Percentiles rank a stretch among this genome's conserved stretches.
These are phyloP conservation scores for Lepidocolaptes lacrymiger DNA, from an alignment of 2,797 vertebrate species.

Conservation along the genomic window DNA sequence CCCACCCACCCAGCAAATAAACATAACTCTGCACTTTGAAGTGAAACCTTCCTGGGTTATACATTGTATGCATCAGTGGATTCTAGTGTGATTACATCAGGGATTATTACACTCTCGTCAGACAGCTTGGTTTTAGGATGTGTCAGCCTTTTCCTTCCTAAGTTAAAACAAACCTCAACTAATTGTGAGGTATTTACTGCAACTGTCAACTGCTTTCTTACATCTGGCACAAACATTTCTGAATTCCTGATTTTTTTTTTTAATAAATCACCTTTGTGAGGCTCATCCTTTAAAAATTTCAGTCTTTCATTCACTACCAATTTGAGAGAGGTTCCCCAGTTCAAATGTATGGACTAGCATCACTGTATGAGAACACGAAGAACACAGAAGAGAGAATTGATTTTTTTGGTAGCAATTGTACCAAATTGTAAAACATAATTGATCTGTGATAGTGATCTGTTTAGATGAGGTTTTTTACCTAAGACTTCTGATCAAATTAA, in stretches of 20 bases:
- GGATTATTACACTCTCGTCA: not conserved
- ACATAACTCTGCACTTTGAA: not conserved
- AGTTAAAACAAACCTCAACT: not conserved
- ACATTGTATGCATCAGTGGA: not conserved
- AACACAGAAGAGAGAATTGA: not conserved
- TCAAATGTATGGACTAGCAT: not conserved
- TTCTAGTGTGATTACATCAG: not conserved
- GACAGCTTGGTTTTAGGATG: not conserved
- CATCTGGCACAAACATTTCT: not conserved
- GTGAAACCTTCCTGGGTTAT: not conserved
- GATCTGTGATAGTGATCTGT: not conserved
- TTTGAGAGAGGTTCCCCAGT: not conserved
- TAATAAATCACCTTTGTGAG: not conserved
- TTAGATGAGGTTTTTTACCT: not conserved
- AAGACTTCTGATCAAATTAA: not conserved
- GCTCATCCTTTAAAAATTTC: not conserved
- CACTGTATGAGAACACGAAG: not conserved
- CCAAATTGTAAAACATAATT: not conserved
- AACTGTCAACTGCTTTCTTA: not conserved
- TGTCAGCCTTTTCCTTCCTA: not conserved
- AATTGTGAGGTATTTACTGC: not conserved
- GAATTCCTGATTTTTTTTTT: not conserved
- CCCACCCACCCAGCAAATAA: not conserved
- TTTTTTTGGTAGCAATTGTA: not conserved
- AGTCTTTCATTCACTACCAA: not conserved